Evolutionary conservation across 1,140 invertebrate genomes (phyloP).

Genomic region (Gryon sp.): DNA sequence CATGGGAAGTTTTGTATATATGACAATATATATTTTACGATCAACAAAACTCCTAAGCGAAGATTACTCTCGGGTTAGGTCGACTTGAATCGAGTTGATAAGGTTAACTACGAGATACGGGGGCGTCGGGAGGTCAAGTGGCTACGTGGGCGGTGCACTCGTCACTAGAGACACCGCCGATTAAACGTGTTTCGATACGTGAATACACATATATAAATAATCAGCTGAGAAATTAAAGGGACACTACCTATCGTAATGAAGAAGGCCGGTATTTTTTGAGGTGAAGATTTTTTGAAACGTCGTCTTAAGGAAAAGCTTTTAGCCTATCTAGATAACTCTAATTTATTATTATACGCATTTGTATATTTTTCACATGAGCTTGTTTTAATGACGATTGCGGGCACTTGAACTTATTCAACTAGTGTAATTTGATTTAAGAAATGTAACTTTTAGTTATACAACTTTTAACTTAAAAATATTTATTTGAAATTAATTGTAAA

Average conservation of each 20-base stretch:
- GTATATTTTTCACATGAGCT: no score
- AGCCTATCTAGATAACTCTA: not conserved
- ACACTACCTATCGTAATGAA: conserved; percentile 16
- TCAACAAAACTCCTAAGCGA: conserved; percentile 25
- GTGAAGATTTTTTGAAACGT: not conserved
- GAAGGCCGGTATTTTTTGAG: conserved; percentile 3
- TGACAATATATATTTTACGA: conserved; percentile 18
- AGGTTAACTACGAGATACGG: conserved; percentile 78
- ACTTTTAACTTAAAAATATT: no score
- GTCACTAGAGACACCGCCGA: conserved; percentile 72
- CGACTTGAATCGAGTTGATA: conserved; percentile 77
- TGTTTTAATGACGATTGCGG: no score
- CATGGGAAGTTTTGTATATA: no score
- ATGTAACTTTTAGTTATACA: no score
- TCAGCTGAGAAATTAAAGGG: conserved; percentile 36
- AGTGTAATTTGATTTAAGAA: no score
- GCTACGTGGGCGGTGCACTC: conserved; percentile 74
- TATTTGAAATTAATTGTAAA: no score
- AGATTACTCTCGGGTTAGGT: conserved; percentile 68
- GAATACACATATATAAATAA: conserved; percentile 54
- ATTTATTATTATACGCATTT: not conserved
- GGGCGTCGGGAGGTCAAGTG: conserved; percentile 79
- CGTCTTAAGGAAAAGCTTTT: conserved; percentile 17
- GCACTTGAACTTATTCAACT: not conserved
- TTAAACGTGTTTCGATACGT: conserved; percentile 69